A percentile compares a stretch with the other conserved stretches of the same genome.
Conservation (phyloP, 2,113 vertebrate genomes). For the Garra rufa region DNA sequence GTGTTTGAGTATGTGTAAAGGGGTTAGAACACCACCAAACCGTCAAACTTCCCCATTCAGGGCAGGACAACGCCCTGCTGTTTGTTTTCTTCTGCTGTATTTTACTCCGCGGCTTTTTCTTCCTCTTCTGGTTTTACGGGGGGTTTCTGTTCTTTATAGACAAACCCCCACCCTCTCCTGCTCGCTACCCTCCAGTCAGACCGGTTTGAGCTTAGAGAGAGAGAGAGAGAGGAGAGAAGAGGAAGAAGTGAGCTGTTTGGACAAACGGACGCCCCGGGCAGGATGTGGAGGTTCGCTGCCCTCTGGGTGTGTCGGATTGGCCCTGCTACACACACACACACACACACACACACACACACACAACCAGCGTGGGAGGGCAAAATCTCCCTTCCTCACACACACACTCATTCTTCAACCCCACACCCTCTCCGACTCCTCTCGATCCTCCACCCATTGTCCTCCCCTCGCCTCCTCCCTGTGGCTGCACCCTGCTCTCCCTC, state of each 20-base stretch:
- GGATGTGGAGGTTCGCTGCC: conserved; percentile 79
- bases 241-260: conserved; percentile 68
- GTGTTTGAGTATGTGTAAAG: conserved; percentile 27
- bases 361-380: conserved; percentile 26
- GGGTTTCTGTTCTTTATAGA: conserved; percentile 53
- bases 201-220: conserved; percentile 65
- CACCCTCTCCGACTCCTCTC: conserved; percentile 62
- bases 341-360: too few relatives aligned
- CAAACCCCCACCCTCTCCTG: conserved; percentile 35
- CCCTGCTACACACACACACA: conserved; percentile 63
- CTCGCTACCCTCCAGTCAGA: conserved; percentile 66
- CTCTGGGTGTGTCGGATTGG: conserved; percentile 77
- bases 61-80: conserved; percentile 50
- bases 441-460: conserved; percentile 59
- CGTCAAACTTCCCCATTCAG: conserved; percentile 51
- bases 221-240: conserved; percentile 42
- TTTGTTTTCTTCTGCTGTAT: conserved; percentile 54
- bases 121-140: conserved; percentile 56
- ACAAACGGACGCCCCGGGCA: conserved; percentile 77
- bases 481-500: conserved; percentile 47
- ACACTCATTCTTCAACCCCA: conserved; percentile 65
- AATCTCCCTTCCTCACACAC: conserved; percentile 23
- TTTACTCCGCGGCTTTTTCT: conserved; percentile 54
- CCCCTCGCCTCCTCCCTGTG: conserved; percentile 10
- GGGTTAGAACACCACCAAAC: conserved; percentile 46